Conservation (phyloP, 1,140 invertebrate species). For the Arion vulgaris region DNA sequence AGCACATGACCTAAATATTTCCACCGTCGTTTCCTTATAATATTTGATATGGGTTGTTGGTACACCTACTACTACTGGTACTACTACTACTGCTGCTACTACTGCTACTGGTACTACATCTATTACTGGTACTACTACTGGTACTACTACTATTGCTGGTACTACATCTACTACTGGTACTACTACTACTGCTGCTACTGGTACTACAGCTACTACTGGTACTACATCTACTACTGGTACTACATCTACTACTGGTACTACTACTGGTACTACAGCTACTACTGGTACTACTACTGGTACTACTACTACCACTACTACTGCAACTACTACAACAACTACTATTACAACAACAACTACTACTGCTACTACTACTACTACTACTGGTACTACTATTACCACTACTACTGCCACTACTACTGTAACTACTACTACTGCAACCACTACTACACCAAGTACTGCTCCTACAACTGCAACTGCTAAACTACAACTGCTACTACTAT, state of each 20-base stretch:
- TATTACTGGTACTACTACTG: background rate
- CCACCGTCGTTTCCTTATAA: no score
- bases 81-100: background rate
- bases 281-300: background rate
- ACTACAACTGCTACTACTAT: no score
- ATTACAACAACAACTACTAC: background rate
- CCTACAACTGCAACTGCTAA: no score
- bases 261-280: background rate
- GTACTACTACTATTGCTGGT: background rate
- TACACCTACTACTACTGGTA: background rate
- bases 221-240: background rate
- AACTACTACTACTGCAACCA: constrained; percentile 11
- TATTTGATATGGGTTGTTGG: no score
- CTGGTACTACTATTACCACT: constrained; percentile 20
- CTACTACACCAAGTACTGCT: no score
- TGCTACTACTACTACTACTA: constrained; percentile 6
- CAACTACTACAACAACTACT: background rate
- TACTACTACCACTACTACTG: background rate
- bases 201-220: background rate
- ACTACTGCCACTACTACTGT: constrained; percentile 21
- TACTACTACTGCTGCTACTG: background rate
- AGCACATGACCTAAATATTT: no score
- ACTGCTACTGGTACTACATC: background rate
- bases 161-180: background rate
- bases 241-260: background rate